Evolutionary conservation across 1,140 invertebrate genomes (phyloP), one percentile per base, ranked within the genome.

Genomic region (Phortica variegata): DNA sequence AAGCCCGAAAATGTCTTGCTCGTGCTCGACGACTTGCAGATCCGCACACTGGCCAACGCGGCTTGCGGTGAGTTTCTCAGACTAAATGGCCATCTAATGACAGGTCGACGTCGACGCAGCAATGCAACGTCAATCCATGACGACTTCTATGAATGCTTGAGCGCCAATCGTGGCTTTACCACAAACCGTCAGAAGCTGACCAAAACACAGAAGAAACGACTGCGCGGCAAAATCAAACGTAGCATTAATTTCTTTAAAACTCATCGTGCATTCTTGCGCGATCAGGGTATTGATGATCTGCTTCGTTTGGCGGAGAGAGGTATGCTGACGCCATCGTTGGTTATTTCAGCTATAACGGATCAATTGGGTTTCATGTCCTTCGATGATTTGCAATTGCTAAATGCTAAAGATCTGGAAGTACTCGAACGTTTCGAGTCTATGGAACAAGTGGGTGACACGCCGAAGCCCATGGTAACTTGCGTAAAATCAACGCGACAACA

Each of bases 1-100:
- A 99, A 99, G 78, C 97, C 96, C 34, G 97, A 99, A 80, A 99
- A 99, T 82, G 94, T 99, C 37, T 81, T 99, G 26, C 81, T 98
- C 46, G 93, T 90, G 79, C 90, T 94, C 5, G 85, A 88, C 69
- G 86, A 89, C 43, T 60, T 81, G 18, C 87, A 92, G 63, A 87
- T 97, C 51, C 82, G 90, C 48, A 88, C 89, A 70, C 79, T 95
- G 63, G 95, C 93, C 18, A 86, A 85, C 39, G 89, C 94, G 76
- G 93, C 93, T 20, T 89, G 86, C 23, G 85, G 87, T 65, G 79
- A 87, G 69, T 89, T 90, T 80, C 86, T 90, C 62, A 77, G 42
- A 89, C 90, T 77, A 80, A 96, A 54, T 91, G 93, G 37, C 86
- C 87, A 36, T 91, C n/a, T n/a, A n/a, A n/a, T 89, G 18, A 77